Evolutionary conservation across 2,797 vertebrate genomes (phyloP).

Genomic region (Mormyrops attenuatus): DNA sequence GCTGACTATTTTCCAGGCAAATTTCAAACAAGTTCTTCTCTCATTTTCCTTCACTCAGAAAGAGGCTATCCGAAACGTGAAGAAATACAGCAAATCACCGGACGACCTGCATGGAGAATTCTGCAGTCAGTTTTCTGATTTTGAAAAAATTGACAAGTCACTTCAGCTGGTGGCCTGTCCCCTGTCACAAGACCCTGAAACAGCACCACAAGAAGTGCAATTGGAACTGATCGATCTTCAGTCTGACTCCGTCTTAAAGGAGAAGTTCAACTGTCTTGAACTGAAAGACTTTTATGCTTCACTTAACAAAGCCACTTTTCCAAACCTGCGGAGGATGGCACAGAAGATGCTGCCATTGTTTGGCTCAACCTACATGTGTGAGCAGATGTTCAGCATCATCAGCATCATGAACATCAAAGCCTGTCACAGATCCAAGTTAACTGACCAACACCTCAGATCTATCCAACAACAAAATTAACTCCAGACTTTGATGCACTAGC

Average conservation of each 20-base stretch:
- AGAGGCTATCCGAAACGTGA: not conserved
- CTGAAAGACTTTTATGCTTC: constrained; percentile 5
- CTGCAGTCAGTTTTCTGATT: constrained; percentile 33
- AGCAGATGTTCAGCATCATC: constrained; percentile 25
- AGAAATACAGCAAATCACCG: constrained; percentile 35
- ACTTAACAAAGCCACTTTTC: not conserved
- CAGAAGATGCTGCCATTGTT: constrained; percentile 26
- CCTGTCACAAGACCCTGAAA: constrained; percentile 34
- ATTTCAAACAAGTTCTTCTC: not conserved
- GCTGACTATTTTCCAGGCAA: not conserved
- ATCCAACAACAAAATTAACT: constrained; percentile 30
- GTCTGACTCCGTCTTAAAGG: not conserved
- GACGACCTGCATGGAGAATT: constrained; percentile 36
- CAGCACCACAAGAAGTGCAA: constrained; percentile 22
- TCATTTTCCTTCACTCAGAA: constrained; percentile 23
- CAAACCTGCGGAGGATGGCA: not conserved
- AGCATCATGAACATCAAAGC: constrained; percentile 32
- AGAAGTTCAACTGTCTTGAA: constrained; percentile 8
- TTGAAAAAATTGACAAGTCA: constrained; percentile 33
- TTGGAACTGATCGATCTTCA: constrained; percentile 19
- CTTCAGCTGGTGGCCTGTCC: constrained; percentile 39
- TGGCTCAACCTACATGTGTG: constrained; percentile 27
- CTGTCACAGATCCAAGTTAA: constrained; percentile 30
- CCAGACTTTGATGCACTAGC: not conserved
- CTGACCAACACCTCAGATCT: constrained; percentile 23